These are phyloP conservation scores for Sinonovacula constricta DNA, from an alignment of 1,140 invertebrate species.

Conservation along the genomic window DNA sequence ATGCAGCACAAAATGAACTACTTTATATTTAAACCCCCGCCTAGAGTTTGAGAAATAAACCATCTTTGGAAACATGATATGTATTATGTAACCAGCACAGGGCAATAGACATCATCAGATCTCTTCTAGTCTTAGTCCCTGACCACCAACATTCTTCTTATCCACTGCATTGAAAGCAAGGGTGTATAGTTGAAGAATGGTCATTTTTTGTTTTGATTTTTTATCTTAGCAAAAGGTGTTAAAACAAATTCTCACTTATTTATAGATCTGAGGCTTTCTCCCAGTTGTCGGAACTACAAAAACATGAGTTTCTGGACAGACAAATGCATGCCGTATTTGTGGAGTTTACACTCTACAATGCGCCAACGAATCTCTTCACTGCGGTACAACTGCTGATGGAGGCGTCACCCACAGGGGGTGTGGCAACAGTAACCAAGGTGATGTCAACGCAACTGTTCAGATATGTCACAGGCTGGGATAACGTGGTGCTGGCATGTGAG, in stretches of 20 bases:
- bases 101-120: too few species aligned
- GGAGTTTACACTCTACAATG: conserved; percentile 73
- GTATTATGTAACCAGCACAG: too few species aligned
- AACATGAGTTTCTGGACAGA: conserved; percentile 64
- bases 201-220: too few species aligned
- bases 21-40: too few species aligned
- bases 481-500: conserved; percentile 74
- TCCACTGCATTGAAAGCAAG: too few species aligned
- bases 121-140: too few species aligned
- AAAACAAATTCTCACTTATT: not conserved
- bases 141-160: too few species aligned
- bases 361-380: conserved; percentile 72
- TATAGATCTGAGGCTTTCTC: conserved; percentile 50
- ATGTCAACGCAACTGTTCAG: conserved; percentile 71
- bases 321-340: conserved; percentile 69
- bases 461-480: conserved; percentile 71
- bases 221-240: too few species aligned
- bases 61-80: too few species aligned
- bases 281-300: conserved; percentile 61
- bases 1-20: too few species aligned
- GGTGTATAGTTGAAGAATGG: too few species aligned
- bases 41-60: too few species aligned
- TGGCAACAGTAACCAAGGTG: conserved; percentile 59
- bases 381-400: conserved; percentile 70
- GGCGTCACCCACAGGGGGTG: conserved; percentile 66